A percentile compares a stretch with the other conserved stretches of the same genome.
phyloP scores from a whole-genome alignment of 2,113 vertebrate species.

The Dicentrarchus labrax region DNA sequence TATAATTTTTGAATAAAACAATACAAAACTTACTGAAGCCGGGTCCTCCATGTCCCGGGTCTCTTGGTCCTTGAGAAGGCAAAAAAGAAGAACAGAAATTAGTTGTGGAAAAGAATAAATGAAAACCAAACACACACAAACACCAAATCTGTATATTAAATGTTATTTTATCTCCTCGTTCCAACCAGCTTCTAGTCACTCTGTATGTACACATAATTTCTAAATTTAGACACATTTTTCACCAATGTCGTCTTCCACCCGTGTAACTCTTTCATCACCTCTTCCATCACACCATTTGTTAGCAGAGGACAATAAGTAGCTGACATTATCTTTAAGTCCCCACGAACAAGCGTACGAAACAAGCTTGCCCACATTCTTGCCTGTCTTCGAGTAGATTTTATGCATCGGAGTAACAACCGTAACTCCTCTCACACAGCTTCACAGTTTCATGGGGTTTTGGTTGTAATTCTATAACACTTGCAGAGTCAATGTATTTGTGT shows the following conservation, averaged over 20 bases:
- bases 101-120: slow-evolving; percentile 21
- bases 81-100: slow-evolving; percentile 55
- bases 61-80: slow-evolving; percentile 86
- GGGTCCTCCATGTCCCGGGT: slow-evolving; percentile 85
- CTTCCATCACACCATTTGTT: not conserved
- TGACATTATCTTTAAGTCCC: not conserved
- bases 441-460: too few relatives aligned
- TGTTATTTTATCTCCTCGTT: not conserved
- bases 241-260: not conserved
- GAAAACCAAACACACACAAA: not conserved
- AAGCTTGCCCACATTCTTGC: not conserved
- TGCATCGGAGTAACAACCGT: not conserved
- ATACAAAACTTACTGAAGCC: slow-evolving; percentile 82
- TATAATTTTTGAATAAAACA: not conserved
- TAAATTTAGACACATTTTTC: not conserved
- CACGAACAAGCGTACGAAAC: not conserved
- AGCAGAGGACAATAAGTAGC: not conserved
- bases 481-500: not conserved
- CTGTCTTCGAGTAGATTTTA: not conserved
- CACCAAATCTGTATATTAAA: not conserved
- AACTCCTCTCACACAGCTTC: too few relatives aligned
- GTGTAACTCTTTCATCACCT: not conserved
- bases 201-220: not conserved
- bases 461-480: not conserved
- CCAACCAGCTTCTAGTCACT: not conserved